These are phyloP conservation scores for Oceanodroma tethys DNA, from an alignment of 2,113 vertebrate species.

Conservation along the genomic window DNA sequence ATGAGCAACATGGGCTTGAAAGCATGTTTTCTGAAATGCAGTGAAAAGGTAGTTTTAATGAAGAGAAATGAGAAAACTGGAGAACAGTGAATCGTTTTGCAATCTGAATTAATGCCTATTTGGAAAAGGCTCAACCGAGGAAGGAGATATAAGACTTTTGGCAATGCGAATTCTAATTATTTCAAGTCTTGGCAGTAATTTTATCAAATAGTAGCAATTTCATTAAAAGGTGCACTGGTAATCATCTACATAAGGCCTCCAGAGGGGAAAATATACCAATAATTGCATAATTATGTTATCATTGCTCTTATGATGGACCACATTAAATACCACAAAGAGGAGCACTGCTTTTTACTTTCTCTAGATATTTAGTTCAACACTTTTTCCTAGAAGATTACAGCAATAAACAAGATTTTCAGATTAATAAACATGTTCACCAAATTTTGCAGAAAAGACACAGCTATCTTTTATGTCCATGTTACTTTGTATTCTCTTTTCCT, in stretches of 20 bases:
- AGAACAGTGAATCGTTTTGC: neutral
- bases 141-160: conserved; percentile 65
- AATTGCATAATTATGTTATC: conserved; percentile 69
- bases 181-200: conserved; percentile 67
- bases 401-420: conserved; percentile 40
- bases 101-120: conserved; percentile 56
- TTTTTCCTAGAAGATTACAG: conserved; percentile 56
- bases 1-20: conserved; percentile 13
- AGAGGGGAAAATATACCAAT: conserved; percentile 57
- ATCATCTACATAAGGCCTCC: conserved; percentile 44
- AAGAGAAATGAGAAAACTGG: conserved; percentile 13
- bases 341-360: conserved; percentile 46
- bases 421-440: neutral
- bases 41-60: conserved; percentile 32
- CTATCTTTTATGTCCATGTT: neutral
- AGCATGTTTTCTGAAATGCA: conserved; percentile 37
- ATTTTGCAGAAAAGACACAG: neutral
- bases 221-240: conserved; percentile 66
- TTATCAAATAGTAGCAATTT: conserved; percentile 72
- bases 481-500: neutral
- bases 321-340: conserved; percentile 53
- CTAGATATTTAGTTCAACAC: neutral
- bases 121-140: conserved; percentile 61
- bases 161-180: conserved; percentile 70
- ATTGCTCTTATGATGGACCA: conserved; percentile 37